Percentiles rank a stretch among this genome's conserved stretches.
Conservation (phyloP, 2,797 vertebrate genomes). For the Hypotaenidia okinawae region DNA sequence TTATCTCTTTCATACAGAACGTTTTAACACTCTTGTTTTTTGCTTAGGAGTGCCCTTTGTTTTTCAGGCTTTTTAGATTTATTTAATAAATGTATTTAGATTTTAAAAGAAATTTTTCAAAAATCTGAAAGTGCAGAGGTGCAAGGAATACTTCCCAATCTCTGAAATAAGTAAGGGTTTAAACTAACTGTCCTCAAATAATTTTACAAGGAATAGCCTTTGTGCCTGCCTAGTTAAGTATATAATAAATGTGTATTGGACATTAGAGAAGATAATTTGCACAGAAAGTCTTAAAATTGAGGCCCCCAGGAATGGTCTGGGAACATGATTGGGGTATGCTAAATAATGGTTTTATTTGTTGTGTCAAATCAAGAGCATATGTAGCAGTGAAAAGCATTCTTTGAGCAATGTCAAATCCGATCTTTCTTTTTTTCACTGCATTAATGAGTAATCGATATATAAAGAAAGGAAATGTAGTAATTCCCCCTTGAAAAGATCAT, state of each 20-base stretch:
- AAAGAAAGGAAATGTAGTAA: constrained; percentile 47
- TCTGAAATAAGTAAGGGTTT: background rate
- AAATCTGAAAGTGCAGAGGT: background rate
- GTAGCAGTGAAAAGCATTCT: constrained; percentile 60
- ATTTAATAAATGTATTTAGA: background rate
- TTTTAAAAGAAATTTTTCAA: no score
- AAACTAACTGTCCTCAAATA: background rate
- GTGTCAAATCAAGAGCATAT: constrained; percentile 61
- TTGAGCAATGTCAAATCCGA: constrained; percentile 63
- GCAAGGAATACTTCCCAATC: background rate
- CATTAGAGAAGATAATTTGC: background rate
- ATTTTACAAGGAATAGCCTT: background rate
- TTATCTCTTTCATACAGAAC: background rate
- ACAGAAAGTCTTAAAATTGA: background rate
- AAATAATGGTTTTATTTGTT: constrained; percentile 52
- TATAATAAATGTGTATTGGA: background rate
- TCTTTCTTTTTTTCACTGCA: constrained; percentile 68
- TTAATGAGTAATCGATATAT: constrained; percentile 71
- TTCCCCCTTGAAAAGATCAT: constrained; percentile 53
- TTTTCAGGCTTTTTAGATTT: background rate
- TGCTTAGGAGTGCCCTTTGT: background rate
- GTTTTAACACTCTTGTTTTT: background rate
- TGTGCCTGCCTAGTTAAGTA: background rate
- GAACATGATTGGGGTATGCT: background rate
- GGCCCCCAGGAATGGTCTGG: background rate